Evolutionary conservation across 2,113 vertebrate genomes (phyloP), one percentile per base, ranked within the genome.

Genomic region (Smithornis capensis): DNA sequence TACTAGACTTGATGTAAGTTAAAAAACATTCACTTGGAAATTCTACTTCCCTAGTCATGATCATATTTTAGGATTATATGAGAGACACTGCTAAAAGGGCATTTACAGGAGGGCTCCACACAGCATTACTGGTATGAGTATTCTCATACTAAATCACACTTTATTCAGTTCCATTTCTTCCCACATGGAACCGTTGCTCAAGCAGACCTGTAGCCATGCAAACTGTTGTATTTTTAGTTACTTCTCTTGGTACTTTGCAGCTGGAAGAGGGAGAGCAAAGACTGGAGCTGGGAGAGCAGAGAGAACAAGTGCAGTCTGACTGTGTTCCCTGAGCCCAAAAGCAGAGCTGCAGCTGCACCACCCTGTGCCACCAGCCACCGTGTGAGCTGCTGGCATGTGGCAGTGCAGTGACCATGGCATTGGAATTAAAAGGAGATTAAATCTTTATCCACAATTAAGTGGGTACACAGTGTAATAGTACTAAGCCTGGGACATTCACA

Each of bases 261-360:
- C 40, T 89, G 27, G 31, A 65, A 53, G 28, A 77, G 45, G 52
- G n/a, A 68, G 47, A 81, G 50, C 44, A 60, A 22, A 57, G 57
- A 10, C 16, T 42, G 42, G 35, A 65, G 44, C 23, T 4, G 1
- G n/a, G 31, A 44, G 44, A 44, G 31, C 9, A 52, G 13, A 31
- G 24, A 35, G 28, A 31, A 49, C 6, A 38, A 28, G 14, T 12
- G 33, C 2, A 0, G 27, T 33, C 56, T 12, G 1, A 5, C 11
- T 10, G 13, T 19, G 40, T 67, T 70, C n/a, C 64, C 33, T 59
- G 33, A 18, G 64, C 55, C 78, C 4, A 1, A 49, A 69, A n/a
- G 85, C 50, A 40, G 3, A 2, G 19, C 37, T n/a, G 47, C 12
- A 9, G 85, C 69, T 44, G 33, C 62, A 29, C 28, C 69, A 25